phyloP scores from a whole-genome alignment of 2,113 vertebrate species.

The Jaculus jaculus region DNA sequence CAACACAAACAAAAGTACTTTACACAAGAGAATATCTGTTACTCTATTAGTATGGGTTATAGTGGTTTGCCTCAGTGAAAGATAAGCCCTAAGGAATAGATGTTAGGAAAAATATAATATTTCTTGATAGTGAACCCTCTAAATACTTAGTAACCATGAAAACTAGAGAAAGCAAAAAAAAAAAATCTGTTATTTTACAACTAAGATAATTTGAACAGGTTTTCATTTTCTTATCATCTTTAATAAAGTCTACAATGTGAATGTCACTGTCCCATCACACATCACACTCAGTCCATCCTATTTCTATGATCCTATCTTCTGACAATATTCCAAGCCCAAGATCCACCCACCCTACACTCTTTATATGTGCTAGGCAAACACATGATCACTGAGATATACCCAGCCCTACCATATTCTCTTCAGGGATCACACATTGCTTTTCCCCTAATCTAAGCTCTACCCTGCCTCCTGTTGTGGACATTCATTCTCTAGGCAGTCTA shows the following conservation, averaged over 20 bases:
- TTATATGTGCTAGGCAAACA: too few relatives aligned
- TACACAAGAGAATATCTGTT: not conserved
- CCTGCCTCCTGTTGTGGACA: not conserved
- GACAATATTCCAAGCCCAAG: not conserved
- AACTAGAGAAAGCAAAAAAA: not conserved
- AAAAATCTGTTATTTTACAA: not conserved
- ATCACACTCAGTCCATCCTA: not conserved
- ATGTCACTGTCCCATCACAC: not conserved
- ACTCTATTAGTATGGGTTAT: not conserved
- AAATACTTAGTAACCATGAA: not conserved
- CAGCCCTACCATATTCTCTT: not conserved
- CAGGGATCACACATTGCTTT: not conserved
- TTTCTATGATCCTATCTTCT: not conserved
- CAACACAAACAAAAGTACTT: not conserved
- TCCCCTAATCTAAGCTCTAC: not conserved
- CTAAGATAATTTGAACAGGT: not conserved
- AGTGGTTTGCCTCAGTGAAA: not conserved
- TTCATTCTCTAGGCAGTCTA: not conserved
- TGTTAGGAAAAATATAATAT: not conserved
- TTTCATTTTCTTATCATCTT: not conserved
- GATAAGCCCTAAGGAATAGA: not conserved
- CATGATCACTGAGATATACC: too few relatives aligned
- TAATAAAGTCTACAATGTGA: not conserved
- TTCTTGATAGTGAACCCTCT: constrained; percentile 20
- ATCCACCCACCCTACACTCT: too few relatives aligned